These are phyloP conservation scores for Caenorhabditis sulstoni DNA, from an alignment of 2,888 invertebrate genomes.

Conservation along the genomic window DNA sequence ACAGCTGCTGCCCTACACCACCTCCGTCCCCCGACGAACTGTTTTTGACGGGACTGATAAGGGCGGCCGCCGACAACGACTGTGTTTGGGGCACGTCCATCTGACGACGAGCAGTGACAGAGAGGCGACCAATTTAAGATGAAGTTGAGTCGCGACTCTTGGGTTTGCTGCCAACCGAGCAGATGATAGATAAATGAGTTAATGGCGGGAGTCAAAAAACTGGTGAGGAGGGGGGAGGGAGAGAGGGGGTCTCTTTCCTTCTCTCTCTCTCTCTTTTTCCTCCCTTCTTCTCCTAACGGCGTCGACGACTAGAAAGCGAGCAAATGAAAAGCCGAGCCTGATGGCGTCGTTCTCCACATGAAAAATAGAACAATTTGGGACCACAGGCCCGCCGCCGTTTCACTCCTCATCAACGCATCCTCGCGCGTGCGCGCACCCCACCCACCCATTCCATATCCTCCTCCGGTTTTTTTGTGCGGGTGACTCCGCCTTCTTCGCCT, in stretches of 20 bases:
- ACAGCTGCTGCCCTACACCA: slow-evolving; percentile 31
- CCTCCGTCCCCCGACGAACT: slow-evolving; percentile 10
- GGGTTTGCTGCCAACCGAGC: slow-evolving; percentile 16
- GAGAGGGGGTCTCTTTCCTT: slow-evolving; percentile 15
- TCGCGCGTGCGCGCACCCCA: slow-evolving; percentile 25
- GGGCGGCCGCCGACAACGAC: slow-evolving; percentile 39
- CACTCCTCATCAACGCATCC: slow-evolving; percentile 54
- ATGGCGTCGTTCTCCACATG: slow-evolving; percentile 59
- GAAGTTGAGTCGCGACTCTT: slow-evolving; percentile 20
- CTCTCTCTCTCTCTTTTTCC: slow-evolving; percentile 14
- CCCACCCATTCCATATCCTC: slow-evolving; percentile 37
- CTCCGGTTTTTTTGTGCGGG: slow-evolving; percentile 19
- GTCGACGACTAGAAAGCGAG: slow-evolving; percentile 37
- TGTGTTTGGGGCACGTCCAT: slow-evolving; percentile 40
- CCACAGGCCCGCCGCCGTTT: slow-evolving; percentile 42
- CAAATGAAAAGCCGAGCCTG: slow-evolving; percentile 53
- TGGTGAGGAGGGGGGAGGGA: neutral
- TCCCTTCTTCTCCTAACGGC: slow-evolving; percentile 23
- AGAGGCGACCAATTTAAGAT: neutral
- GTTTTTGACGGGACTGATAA: slow-evolving; percentile 56
- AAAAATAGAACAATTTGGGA: slow-evolving; percentile 58
- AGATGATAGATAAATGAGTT: slow-evolving; percentile 57
- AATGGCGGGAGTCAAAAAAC: slow-evolving; percentile 13
- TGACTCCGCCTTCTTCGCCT: slow-evolving; percentile 27
- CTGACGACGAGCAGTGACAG: neutral